These are phyloP conservation scores for Onychomys leucogaster DNA, from an alignment of 2,797 vertebrate species.

Conservation along the genomic window DNA sequence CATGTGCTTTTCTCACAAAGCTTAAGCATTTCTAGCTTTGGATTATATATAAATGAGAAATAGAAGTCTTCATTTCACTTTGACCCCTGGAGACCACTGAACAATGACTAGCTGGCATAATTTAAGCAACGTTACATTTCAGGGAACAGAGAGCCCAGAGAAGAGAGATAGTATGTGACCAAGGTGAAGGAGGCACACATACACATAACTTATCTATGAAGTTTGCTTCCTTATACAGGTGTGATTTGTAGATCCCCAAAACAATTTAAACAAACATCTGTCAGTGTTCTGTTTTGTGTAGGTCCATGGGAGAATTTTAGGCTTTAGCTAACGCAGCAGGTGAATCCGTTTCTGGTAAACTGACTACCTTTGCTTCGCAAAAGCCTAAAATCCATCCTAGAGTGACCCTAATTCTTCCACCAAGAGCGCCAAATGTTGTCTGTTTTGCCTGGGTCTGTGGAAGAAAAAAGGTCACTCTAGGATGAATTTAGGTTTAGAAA, in stretches of 20 bases:
- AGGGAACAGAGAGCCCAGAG: background rate
- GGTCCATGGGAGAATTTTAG: background rate
- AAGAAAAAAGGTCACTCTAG: background rate
- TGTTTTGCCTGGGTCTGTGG: background rate
- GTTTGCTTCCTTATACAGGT: background rate
- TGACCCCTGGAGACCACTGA: background rate
- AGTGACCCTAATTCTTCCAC: background rate
- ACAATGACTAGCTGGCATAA: background rate
- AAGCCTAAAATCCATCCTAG: background rate
- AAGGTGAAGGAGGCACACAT: background rate
- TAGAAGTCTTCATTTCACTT: background rate
- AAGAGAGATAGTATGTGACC: background rate
- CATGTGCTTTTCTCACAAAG: background rate
- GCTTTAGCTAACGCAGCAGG: background rate
- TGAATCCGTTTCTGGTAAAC: background rate
- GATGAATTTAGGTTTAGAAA: background rate
- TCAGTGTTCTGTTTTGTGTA: background rate
- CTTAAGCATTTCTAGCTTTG: background rate
- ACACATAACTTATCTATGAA: background rate
- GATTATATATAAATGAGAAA: background rate
- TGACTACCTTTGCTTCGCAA: background rate
- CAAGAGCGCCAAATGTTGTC: background rate
- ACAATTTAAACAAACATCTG: background rate
- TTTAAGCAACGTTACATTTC: background rate
- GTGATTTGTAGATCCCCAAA: background rate